Evolutionary conservation across 2,888 invertebrate species (phyloP), one percentile per base, ranked within the genome.

Genomic region (Parapristionchus giblindavisi): DNA sequence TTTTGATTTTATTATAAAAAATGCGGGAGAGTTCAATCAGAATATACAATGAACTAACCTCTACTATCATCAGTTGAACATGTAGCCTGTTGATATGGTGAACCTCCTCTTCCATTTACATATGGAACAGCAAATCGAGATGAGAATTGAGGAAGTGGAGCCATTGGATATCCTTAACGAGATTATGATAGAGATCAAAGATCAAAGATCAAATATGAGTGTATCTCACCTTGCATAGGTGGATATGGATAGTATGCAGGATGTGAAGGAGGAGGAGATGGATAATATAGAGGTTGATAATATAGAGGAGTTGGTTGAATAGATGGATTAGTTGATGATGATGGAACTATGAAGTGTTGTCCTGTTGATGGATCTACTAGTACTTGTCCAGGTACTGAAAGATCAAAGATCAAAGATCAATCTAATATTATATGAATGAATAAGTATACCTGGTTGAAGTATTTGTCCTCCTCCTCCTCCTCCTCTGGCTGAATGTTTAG

Each of bases 271-370:
- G 68, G 8, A 29, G 70, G 32, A 0, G 56, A 27, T 21, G 54
- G 56, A 4, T 54, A 40, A 43, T 32, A 73, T 48, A 73, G 40
- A 5, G 73, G 73, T 14, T 73, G 73, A 36, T 73, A 73, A 61
- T 60, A 73, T 21, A 73, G 29, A 1, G 73, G 73, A 1, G 40
- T 40, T 0, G 71, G 71, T 2, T 24, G 24, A 27, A 48, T 29
- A 1, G 60, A 21, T 11, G 48, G 4, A 34, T 24, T 40, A 17
- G 17, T 27, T 38, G 40, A 54, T 29, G 29, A 40, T 17, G 71
- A 56, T 21, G 71, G 71, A 48, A 73, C 61, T 21, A 73, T 73
- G 73, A 61, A 73, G 73, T 73, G 73, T 60, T 73, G 73, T 24
- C 73, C 73, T 5, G 73, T 73, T 0, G 73, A 32, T 1, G 73